Percentiles rank a stretch among this genome's conserved stretches.
Evolutionary conservation across 1,140 invertebrate species (phyloP).

Genomic region (Scaptomyza montana): DNA sequence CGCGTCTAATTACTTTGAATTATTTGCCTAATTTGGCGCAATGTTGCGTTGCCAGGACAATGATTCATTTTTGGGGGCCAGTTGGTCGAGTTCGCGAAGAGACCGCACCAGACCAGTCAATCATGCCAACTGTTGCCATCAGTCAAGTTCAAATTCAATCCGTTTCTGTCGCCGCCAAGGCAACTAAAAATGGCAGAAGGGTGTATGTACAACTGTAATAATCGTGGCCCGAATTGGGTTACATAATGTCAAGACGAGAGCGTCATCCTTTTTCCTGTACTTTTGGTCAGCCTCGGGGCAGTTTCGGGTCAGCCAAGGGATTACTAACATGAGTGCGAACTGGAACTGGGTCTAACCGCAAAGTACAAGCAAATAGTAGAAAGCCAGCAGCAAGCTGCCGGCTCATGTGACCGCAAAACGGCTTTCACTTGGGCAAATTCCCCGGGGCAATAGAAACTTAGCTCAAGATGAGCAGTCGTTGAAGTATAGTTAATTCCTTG

Average conservation of each 20-base stretch:
- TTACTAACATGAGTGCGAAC: constrained; percentile 32
- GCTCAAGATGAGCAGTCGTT: constrained; percentile 13
- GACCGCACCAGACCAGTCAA: constrained; percentile 44
- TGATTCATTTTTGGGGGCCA: constrained; percentile 54
- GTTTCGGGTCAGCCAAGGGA: constrained; percentile 45
- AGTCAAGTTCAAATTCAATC: constrained; percentile 65
- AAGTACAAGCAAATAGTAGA: constrained; percentile 19
- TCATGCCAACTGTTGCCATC: constrained; percentile 81
- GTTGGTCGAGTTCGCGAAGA: constrained; percentile 21
- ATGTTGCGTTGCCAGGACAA: constrained; percentile 66
- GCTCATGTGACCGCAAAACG: constrained; percentile 65
- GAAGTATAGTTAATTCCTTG: constrained; percentile 49
- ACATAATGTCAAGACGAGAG: constrained; percentile 61
- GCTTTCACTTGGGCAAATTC: constrained; percentile 37
- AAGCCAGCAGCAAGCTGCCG: not conserved
- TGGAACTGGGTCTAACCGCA: constrained; percentile 46
- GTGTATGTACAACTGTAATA: constrained; percentile 54
- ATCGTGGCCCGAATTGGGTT: constrained; percentile 55
- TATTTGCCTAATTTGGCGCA: constrained; percentile 69
- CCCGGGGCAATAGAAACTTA: constrained; percentile 1
- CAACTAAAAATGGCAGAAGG: constrained; percentile 39
- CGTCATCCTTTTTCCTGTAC: not conserved
- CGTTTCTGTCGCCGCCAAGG: constrained; percentile 35
- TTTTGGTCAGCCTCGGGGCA: constrained; percentile 38
- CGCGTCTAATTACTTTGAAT: constrained; percentile 69